Evolutionary conservation across 2,888 invertebrate genomes (phyloP).

Genomic region (Zelleria hepariella): DNA sequence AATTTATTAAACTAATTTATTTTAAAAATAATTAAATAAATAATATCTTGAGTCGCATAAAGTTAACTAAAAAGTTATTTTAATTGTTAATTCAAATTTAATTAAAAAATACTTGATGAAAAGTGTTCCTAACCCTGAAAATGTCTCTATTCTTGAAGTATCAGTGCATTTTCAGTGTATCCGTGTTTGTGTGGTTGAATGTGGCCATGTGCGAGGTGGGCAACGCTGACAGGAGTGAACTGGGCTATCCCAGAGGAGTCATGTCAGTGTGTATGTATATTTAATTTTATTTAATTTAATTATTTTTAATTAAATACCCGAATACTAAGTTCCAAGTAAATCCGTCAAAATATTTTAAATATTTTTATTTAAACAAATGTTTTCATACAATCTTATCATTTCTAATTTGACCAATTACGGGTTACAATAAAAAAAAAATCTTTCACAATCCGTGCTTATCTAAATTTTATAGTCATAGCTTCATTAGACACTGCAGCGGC

Average conservation of each 20-base stretch:
- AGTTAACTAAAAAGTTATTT: neutral
- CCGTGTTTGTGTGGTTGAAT: conserved; percentile 15
- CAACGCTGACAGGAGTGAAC: conserved; percentile 22
- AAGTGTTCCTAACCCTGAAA: neutral
- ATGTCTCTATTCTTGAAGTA: neutral
- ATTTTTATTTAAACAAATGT: too few relatives aligned
- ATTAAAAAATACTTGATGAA: neutral
- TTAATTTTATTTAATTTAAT: neutral
- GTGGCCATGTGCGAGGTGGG: conserved; percentile 15
- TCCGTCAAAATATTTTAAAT: too few relatives aligned
- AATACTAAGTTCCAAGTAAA: too few relatives aligned
- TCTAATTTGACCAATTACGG: too few relatives aligned
- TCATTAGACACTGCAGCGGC: too few relatives aligned
- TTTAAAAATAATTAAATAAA: too few relatives aligned
- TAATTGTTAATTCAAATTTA: neutral
- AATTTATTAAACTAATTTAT: neutral
- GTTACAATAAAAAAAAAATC: too few relatives aligned
- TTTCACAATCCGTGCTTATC: too few relatives aligned
- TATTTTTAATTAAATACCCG: neutral
- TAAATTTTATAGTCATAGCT: too few relatives aligned
- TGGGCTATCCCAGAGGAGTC: conserved; percentile 52
- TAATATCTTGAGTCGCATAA: too few relatives aligned
- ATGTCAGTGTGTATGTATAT: conserved; percentile 55
- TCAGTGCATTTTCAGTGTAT: conserved; percentile 17
- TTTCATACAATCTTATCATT: too few relatives aligned